These are phyloP conservation scores for Pachycephus smyrnensis DNA, from an alignment of 2,888 invertebrate genomes.

Conservation along the genomic window DNA sequence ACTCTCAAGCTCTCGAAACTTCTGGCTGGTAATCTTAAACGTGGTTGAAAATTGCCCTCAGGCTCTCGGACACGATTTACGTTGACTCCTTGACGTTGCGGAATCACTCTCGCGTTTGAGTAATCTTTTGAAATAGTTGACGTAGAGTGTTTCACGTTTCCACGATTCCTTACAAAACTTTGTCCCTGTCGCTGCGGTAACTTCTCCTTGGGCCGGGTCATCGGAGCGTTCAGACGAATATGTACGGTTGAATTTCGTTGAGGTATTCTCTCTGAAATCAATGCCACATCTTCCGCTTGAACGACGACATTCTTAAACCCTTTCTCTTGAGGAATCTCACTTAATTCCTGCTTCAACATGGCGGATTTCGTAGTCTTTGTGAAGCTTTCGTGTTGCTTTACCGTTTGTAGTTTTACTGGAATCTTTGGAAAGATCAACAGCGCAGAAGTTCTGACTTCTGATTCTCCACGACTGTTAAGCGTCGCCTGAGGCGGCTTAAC, in stretches of 20 bases:
- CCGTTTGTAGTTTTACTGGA: neutral
- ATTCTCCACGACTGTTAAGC: neutral
- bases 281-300: neutral
- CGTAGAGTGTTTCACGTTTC: neutral
- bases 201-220: neutral
- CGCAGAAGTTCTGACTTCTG: neutral
- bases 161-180: neutral
- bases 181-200: neutral
- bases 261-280: neutral
- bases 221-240: neutral
- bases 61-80: neutral
- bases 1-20: neutral
- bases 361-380: neutral
- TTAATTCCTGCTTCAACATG: neutral
- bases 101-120: neutral
- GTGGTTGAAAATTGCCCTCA: neutral
- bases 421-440: neutral
- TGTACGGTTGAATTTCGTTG: neutral
- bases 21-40: neutral
- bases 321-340: neutral
- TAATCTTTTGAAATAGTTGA: neutral
- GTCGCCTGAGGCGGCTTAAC: neutral
- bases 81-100: neutral
- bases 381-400: neutral
- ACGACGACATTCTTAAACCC: neutral